Percentiles rank a stretch among this genome's conserved stretches.
phyloP scores from a whole-genome alignment of 2,113 vertebrate genomes.

The Phalacrocorax aristotelis region DNA sequence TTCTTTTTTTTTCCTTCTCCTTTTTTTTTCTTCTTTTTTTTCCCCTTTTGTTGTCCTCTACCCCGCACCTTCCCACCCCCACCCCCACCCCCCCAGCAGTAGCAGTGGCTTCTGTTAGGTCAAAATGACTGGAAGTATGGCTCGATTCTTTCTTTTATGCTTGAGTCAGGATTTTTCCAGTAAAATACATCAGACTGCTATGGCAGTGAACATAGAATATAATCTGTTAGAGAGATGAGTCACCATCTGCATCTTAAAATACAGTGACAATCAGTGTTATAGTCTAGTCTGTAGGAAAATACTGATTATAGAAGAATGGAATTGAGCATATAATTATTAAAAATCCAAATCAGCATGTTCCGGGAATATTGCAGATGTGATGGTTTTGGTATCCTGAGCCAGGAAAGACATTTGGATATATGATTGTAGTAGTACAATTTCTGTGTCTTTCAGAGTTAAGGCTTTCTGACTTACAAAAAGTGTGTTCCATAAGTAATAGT shows the following conservation, averaged over 20 bases:
- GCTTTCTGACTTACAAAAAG: not conserved
- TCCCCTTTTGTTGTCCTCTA: too few relatives aligned
- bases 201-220: not conserved
- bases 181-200: not conserved
- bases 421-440: not conserved
- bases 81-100: not conserved
- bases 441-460: not conserved
- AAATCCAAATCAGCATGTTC: not conserved
- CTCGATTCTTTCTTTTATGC: not conserved
- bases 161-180: conserved; percentile 29
- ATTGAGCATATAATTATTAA: conserved; percentile 21
- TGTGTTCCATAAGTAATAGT: not conserved
- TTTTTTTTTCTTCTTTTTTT: not conserved
- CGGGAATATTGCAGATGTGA: not conserved
- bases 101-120: not conserved
- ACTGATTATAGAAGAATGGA: not conserved
- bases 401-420: not conserved
- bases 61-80: not conserved
- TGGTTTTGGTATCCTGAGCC: not conserved
- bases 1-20: not conserved
- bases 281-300: not conserved
- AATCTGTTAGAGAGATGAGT: conserved; percentile 25
- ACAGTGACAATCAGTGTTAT: not conserved
- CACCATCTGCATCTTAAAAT: conserved; percentile 53
- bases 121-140: not conserved